phyloP scores from a whole-genome alignment of 1,140 invertebrate genomes.

The Dreissena polymorpha region DNA sequence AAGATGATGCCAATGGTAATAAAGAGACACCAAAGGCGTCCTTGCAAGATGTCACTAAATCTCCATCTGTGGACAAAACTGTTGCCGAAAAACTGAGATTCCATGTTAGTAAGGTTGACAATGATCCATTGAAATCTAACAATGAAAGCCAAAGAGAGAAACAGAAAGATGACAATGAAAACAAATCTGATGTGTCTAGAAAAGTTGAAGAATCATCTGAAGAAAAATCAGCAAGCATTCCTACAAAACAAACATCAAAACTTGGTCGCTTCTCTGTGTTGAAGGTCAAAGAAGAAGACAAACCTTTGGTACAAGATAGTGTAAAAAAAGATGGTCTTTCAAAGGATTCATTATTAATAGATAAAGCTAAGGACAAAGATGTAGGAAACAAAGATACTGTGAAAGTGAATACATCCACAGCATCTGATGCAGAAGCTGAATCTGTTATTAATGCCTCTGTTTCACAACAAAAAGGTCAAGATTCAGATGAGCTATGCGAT shows the following conservation, averaged over 20 bases:
- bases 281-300: conserved; percentile 1
- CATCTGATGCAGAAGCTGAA: too few relatives aligned
- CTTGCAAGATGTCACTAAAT: not conserved
- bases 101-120: conserved; percentile 60
- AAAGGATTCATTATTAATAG: not conserved
- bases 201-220: too few relatives aligned
- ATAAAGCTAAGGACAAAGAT: not conserved
- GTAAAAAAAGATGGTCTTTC: not conserved
- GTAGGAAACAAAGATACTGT: too few relatives aligned
- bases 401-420: too few relatives aligned
- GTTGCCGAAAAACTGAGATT: conserved; percentile 58
- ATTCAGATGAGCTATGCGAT: too few relatives aligned
- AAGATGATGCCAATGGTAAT: not conserved
- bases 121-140: conserved; percentile 60
- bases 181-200: not conserved
- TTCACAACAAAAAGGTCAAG: too few relatives aligned
- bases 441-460: too few relatives aligned
- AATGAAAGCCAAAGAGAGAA: not conserved
- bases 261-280: not conserved
- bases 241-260: too few relatives aligned
- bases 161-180: not conserved
- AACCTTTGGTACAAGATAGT: not conserved
- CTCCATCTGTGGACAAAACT: not conserved
- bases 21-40: not conserved
- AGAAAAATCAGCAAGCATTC: too few relatives aligned